Base-by-base conservation (phyloP, 2,113 vertebrate genomes). In the Eleginops maclovinus region DNA sequence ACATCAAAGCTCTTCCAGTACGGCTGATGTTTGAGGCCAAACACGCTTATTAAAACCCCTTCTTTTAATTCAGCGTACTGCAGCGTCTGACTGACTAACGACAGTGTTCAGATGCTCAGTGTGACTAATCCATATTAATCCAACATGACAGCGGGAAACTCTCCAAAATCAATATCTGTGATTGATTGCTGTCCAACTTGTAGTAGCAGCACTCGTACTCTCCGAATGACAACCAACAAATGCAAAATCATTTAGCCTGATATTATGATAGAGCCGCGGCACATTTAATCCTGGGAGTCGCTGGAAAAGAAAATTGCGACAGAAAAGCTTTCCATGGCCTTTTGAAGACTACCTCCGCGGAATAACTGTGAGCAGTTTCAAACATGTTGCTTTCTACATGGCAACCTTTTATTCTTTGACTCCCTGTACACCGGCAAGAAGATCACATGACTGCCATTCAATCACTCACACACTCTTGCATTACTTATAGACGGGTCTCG, bases 71-170 rank as follows among this genome's bases (percentile, higher is more conserved):
- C 72, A 56, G 75, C 70, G 49, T n/a, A 78, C 72, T 65, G 66
- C 87, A 83, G 28, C 82, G 79, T 71, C 67, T 1, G 21, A 68
- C 70, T 83, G 79, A 78, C 73, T 88, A 86, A 87, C 78, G 55
- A 70, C 73, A 68, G 69, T 68, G 80, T 86, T 83, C 70, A 64
- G 66, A 86, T 75, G 72, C 88, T 84, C 82, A 65, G 60, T 31
- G 85, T 47, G 58, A 81, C 84, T 90, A 89, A 93, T 92, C 89
- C 83, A 90, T 91, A 87, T 89, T 88, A 91, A 91, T 92, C 88
- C 85, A 68, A 87, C 80, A 73, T 74, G 87, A 89, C 89, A 77
- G 74, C 70, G 69, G 88, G 84, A 82, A 87, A 76, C 75, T 70
- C 74, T 86, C 50, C 83, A 67, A 36, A 86, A 91, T 92, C 90